phyloP scores from a whole-genome alignment of 2,797 vertebrate genomes.

The Pristis pectinata region DNA sequence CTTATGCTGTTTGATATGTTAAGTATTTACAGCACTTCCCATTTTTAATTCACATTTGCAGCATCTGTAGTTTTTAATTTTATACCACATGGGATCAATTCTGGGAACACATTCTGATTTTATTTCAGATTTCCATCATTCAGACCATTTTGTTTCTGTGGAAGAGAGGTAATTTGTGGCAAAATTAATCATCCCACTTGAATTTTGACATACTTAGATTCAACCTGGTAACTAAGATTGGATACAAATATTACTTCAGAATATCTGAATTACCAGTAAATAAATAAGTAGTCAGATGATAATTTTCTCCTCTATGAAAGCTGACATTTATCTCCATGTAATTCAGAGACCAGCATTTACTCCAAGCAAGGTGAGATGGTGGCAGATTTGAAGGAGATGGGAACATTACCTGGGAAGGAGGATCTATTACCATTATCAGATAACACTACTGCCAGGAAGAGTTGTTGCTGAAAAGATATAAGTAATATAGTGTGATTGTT shows the following conservation, averaged over 20 bases:
- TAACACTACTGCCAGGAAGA: too few species aligned
- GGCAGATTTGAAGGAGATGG: too few species aligned
- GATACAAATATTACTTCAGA: neutral
- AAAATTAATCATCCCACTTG: too few species aligned
- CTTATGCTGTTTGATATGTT: neutral
- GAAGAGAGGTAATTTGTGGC: neutral
- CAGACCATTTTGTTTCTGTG: neutral
- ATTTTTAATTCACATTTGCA: neutral
- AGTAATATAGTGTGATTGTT: neutral
- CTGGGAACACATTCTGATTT: too few species aligned
- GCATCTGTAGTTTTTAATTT: too few species aligned
- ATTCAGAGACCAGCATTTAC: neutral
- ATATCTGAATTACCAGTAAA: neutral
- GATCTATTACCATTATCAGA: too few species aligned
- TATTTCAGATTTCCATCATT: neutral
- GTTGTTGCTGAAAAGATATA: neutral
- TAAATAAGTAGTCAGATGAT: neutral
- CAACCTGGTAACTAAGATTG: neutral
- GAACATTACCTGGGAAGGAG: too few species aligned
- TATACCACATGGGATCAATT: too few species aligned
- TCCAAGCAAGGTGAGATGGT: too few species aligned
- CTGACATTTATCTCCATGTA: neutral
- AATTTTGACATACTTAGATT: neutral
- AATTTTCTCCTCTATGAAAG: neutral
- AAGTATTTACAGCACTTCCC: neutral